Conservation (phyloP, 2,113 vertebrate species). For the Scomber japonicus region DNA sequence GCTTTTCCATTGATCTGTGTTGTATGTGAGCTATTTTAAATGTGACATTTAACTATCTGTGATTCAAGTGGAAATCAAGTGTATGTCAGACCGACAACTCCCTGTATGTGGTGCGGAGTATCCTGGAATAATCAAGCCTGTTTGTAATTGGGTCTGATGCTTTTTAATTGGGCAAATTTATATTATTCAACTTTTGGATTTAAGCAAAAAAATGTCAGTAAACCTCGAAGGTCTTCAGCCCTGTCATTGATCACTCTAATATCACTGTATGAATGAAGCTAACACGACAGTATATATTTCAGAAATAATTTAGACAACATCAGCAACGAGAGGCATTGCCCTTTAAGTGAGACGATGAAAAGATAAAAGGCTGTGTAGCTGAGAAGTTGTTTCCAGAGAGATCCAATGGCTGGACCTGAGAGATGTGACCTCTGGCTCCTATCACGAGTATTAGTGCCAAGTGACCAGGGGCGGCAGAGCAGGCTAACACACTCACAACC, state of each 20-base stretch:
- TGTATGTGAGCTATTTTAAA: conserved; percentile 69
- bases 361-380: neutral
- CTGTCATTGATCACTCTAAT: neutral
- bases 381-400: conserved; percentile 13
- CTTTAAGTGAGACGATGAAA: neutral
- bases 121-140: neutral
- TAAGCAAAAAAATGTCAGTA: neutral
- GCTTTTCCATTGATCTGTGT: conserved; percentile 57
- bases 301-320: neutral
- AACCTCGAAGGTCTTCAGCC: neutral
- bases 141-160: neutral
- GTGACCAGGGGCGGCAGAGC: conserved; percentile 24
- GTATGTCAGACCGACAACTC: conserved; percentile 14
- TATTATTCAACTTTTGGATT: neutral
- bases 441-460: conserved; percentile 37
- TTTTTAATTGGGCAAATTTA: neutral
- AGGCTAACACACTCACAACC: conserved; percentile 15
- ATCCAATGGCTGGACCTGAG: neutral
- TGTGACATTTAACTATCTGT: conserved; percentile 55
- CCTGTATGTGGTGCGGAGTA: neutral
- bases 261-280: neutral
- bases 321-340: neutral
- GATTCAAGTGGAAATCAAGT: conserved; percentile 30
- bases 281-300: neutral
- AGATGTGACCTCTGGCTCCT: conserved; percentile 29